phyloP scores from a whole-genome alignment of 1,140 invertebrate species.

The Phenacoccus solenopsis region DNA sequence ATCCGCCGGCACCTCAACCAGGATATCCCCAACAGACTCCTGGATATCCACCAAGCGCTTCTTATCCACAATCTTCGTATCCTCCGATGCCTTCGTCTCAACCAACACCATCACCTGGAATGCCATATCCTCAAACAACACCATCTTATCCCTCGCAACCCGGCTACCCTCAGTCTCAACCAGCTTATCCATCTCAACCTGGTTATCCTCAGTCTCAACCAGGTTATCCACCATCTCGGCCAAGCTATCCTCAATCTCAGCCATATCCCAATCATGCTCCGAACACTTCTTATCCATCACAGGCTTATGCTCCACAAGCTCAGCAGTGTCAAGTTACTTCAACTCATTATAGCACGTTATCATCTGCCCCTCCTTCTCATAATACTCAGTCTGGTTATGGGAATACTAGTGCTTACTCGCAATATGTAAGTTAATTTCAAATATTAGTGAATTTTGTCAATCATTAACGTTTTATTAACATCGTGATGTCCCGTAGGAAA shows the following conservation, averaged over 20 bases:
- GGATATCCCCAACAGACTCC: slow-evolving; percentile 24
- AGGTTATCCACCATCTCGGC: slow-evolving; percentile 15
- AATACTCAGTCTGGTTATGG: not conserved
- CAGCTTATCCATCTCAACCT: slow-evolving; percentile 23
- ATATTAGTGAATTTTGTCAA: not conserved
- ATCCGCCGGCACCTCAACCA: slow-evolving; percentile 21
- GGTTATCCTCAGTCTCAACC: slow-evolving; percentile 30
- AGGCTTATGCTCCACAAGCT: not conserved
- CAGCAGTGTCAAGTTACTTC: not conserved
- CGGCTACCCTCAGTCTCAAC: slow-evolving; percentile 12
- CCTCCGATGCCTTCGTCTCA: slow-evolving; percentile 19
- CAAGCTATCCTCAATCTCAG: slow-evolving; percentile 24
- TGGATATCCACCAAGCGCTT: slow-evolving; percentile 17
- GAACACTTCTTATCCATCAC: not conserved
- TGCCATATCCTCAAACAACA: slow-evolving; percentile 17
- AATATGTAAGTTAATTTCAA: slow-evolving; percentile 7
- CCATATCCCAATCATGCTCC: not conserved
- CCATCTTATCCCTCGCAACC: slow-evolving; percentile 21
- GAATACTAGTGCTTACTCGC: not conserved
- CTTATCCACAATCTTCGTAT: slow-evolving; percentile 18
- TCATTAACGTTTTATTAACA: slow-evolving; percentile 6
- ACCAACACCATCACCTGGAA: slow-evolving; percentile 18
- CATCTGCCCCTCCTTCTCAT: not conserved
- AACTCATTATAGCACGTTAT: not conserved
- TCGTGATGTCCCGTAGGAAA: slow-evolving; percentile 38